Percentiles rank a stretch among this genome's conserved stretches.
These are phyloP conservation scores for Odocoileus virginianus DNA, from an alignment of 2,113 vertebrate genomes.

Conservation along the genomic window DNA sequence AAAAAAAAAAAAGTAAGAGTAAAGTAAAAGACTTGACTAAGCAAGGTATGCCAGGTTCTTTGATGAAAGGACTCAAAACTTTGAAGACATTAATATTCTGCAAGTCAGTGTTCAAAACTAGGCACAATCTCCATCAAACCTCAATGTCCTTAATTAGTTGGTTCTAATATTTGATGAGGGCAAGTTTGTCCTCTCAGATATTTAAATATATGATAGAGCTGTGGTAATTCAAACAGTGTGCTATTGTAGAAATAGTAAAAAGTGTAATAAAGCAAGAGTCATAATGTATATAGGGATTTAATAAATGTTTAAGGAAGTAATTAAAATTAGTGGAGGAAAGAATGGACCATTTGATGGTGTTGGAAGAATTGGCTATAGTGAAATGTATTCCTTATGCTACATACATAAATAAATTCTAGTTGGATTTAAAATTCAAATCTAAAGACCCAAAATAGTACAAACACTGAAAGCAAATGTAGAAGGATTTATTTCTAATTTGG, in stretches of 20 bases:
- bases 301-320: neutral
- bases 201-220: neutral
- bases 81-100: neutral
- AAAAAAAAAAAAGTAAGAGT: neutral
- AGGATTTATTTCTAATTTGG: neutral
- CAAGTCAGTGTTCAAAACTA: neutral
- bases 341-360: neutral
- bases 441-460: neutral
- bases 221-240: neutral
- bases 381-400: neutral
- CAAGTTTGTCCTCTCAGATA: neutral
- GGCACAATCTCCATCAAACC: neutral
- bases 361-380: neutral
- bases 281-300: neutral
- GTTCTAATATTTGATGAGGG: neutral
- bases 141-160: neutral
- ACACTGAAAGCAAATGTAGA: neutral
- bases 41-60: neutral
- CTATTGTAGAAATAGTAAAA: neutral
- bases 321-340: neutral
- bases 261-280: neutral
- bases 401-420: neutral
- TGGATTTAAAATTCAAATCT: neutral
- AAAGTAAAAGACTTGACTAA: neutral
- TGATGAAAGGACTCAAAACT: neutral